These are phyloP conservation scores for Habroteleia sp. DNA, from an alignment of 2,888 invertebrate genomes.

Conservation along the genomic window DNA sequence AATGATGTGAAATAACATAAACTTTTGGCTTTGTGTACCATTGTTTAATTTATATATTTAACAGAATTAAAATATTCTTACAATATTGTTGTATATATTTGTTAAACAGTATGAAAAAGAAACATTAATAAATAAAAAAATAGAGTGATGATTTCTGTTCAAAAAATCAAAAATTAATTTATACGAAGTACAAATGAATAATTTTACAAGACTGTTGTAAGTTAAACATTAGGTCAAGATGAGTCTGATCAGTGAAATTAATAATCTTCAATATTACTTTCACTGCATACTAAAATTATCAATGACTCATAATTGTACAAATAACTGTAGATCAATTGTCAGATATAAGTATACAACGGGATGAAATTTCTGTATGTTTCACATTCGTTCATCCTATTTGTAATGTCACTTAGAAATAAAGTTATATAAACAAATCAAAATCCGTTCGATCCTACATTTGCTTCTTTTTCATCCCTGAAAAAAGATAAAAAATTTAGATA, in stretches of 20 bases:
- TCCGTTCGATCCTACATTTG: slow-evolving; percentile 73
- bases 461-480: slow-evolving; percentile 76
- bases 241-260: not conserved
- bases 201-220: not conserved
- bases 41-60: too few species aligned
- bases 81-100: too few species aligned
- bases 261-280: not conserved
- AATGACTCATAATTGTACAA: slow-evolving; percentile 1
- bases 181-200: too few species aligned
- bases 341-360: slow-evolving; percentile 43
- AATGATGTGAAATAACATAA: too few species aligned
- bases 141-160: too few species aligned
- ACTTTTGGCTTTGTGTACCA: too few species aligned
- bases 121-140: too few species aligned
- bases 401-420: slow-evolving; percentile 43
- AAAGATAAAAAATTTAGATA: too few species aligned
- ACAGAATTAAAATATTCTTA: too few species aligned
- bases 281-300: not conserved
- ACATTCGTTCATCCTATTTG: slow-evolving; percentile 50
- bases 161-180: too few species aligned
- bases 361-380: slow-evolving; percentile 23
- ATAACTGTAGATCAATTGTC: slow-evolving; percentile 4
- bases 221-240: slow-evolving; percentile 1
- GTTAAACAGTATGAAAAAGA: too few species aligned
- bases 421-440: slow-evolving; percentile 66